Percentiles rank a stretch among this genome's conserved stretches.
Evolutionary conservation across 2,797 vertebrate species (phyloP).

Genomic region (Bradypodion pumilum): DNA sequence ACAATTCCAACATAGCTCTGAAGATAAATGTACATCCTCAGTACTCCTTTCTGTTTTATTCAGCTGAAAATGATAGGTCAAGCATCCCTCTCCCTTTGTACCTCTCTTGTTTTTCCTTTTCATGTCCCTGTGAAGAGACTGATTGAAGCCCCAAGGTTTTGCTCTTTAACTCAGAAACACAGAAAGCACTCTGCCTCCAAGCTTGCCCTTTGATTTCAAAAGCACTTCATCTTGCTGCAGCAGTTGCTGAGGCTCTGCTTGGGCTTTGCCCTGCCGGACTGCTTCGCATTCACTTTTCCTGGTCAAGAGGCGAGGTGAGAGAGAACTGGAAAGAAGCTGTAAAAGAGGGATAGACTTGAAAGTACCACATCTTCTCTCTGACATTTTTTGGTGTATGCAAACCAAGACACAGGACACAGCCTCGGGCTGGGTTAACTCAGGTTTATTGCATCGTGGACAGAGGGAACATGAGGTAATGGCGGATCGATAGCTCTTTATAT

Average conservation of each 20-base stretch:
- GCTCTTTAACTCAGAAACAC: background rate
- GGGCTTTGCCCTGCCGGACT: slow-evolving; percentile 37
- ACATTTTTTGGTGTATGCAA: too few species aligned
- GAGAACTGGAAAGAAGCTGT: slow-evolving; percentile 13
- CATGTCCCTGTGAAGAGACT: too few species aligned
- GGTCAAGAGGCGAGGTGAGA: slow-evolving; percentile 31
- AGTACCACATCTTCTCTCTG: slow-evolving; percentile 32
- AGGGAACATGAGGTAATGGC: too few species aligned
- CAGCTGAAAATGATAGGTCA: background rate
- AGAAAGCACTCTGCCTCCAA: slow-evolving; percentile 33
- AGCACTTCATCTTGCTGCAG: slow-evolving; percentile 39
- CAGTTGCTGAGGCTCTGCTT: slow-evolving; percentile 51
- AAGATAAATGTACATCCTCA: background rate
- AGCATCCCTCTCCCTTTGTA: too few species aligned
- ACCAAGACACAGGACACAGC: too few species aligned
- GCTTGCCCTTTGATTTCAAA: slow-evolving; percentile 55
- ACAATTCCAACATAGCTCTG: background rate
- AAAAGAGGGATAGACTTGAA: background rate
- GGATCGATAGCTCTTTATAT: too few species aligned
- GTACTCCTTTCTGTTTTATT: background rate
- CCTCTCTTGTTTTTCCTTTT: background rate
- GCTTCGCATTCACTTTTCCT: slow-evolving; percentile 47
- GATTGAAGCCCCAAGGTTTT: background rate
- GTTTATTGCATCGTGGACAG: too few species aligned
- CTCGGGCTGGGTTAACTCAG: too few species aligned